phyloP scores from a whole-genome alignment of 2,113 vertebrate genomes.

The Brachyhypopomus gauderio region DNA sequence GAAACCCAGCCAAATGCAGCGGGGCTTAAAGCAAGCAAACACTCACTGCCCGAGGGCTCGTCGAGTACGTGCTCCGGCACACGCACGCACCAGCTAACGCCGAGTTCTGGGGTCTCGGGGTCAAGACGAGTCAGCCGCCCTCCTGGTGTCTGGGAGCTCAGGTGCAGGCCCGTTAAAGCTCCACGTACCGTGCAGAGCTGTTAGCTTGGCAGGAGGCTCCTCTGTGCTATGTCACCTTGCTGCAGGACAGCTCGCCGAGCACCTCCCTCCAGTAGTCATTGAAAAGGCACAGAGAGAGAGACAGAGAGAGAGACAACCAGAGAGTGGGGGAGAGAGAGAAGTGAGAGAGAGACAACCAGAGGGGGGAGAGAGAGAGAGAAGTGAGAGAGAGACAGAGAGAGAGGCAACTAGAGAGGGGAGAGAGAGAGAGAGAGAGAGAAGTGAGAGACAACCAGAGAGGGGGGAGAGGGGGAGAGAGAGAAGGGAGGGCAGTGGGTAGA shows the following conservation, averaged over 20 bases:
- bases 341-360: neutral
- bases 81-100: no score
- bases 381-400: constrained; percentile 3
- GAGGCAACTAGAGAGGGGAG: neutral
- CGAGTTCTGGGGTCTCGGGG: no score
- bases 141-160: no score
- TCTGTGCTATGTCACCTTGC: constrained; percentile 44
- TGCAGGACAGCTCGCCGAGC: constrained; percentile 31
- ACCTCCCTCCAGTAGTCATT: constrained; percentile 1
- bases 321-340: neutral
- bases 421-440: no score
- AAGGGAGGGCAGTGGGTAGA: neutral
- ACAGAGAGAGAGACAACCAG: neutral
- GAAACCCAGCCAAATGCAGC: constrained; percentile 30
- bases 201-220: neutral
- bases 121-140: no score
- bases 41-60: neutral
- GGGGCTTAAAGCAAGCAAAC: constrained; percentile 4
- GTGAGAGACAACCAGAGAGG: no score
- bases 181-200: neutral
- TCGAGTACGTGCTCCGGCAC: no score
- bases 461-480: no score
- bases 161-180: no score
- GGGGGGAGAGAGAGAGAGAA: neutral
- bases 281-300: constrained; percentile 28